phyloP scores from a whole-genome alignment of 2,888 invertebrate genomes.

The Idaea straminata region DNA sequence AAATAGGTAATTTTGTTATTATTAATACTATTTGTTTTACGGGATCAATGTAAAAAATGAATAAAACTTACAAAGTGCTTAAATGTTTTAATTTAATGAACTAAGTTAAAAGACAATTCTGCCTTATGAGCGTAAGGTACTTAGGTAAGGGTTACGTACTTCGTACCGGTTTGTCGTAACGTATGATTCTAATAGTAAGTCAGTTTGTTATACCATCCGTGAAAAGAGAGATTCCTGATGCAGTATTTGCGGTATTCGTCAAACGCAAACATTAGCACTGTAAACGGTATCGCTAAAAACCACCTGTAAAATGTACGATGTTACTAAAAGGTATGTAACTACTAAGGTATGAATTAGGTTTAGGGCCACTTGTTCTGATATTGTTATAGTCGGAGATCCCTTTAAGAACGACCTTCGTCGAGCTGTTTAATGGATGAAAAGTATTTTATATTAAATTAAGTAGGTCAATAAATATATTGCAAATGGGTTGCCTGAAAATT shows the following conservation, averaged over 20 bases:
- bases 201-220: slow-evolving; percentile 64
- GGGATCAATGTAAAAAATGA: slow-evolving; percentile 2
- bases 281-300: slow-evolving; percentile 87
- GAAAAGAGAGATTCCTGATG: slow-evolving; percentile 71
- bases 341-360: no score
- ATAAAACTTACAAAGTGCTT: slow-evolving; percentile 1
- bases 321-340: no score
- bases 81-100: slow-evolving; percentile 1
- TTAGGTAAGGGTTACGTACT: no score
- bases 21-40: not conserved
- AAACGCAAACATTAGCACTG: slow-evolving; percentile 84
- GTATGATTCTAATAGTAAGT: slow-evolving; percentile 51
- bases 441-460: no score
- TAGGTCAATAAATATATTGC: no score
- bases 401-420: no score
- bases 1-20: not conserved
- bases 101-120: slow-evolving; percentile 10
- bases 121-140: no score
- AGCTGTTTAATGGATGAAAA: no score
- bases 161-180: no score
- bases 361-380: no score
- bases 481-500: no score
- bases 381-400: no score
- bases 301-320: slow-evolving; percentile 74
- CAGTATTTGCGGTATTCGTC: slow-evolving; percentile 87